phyloP scores from a whole-genome alignment of 2,113 vertebrate species.

The Eurypyga helias region DNA sequence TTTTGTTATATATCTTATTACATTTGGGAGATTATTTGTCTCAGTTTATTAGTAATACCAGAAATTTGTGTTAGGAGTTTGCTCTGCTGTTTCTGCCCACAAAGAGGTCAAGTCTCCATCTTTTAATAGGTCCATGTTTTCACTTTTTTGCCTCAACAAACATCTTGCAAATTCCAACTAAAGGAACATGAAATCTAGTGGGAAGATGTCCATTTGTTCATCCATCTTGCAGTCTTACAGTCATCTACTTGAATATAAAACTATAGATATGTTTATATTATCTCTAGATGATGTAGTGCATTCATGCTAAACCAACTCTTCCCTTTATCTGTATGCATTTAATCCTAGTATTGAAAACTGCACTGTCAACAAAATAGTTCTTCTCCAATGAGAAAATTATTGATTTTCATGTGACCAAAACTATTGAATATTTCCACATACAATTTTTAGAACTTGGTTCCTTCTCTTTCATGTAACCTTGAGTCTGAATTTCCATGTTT shows the following conservation, averaged over 20 bases:
- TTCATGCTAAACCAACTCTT: not conserved
- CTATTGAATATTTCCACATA: not conserved
- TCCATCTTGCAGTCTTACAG: not conserved
- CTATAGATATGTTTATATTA: not conserved
- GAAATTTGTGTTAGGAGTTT: not conserved
- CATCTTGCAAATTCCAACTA: not conserved
- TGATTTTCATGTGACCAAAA: not conserved
- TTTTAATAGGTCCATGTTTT: not conserved
- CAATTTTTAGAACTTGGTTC: not conserved
- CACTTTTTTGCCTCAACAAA: not conserved
- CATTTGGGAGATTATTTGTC: not conserved
- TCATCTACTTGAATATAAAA: not conserved
- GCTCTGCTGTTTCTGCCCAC: not conserved
- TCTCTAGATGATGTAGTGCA: not conserved
- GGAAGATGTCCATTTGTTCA: not conserved
- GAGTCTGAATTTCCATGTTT: slow-evolving; percentile 16
- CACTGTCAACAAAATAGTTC: not conserved
- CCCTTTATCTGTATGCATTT: not conserved
- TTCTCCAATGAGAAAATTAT: not conserved
- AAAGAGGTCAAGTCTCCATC: not conserved
- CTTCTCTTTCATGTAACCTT: slow-evolving; percentile 32
- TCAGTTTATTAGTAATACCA: not conserved
- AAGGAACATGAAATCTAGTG: not conserved
- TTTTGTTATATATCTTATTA: not conserved
- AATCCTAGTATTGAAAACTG: not conserved